A percentile compares a stretch with the other conserved stretches of the same genome.
Conservation (phyloP, 2,888 invertebrate genomes). For the Pedicia rivosa region DNA sequence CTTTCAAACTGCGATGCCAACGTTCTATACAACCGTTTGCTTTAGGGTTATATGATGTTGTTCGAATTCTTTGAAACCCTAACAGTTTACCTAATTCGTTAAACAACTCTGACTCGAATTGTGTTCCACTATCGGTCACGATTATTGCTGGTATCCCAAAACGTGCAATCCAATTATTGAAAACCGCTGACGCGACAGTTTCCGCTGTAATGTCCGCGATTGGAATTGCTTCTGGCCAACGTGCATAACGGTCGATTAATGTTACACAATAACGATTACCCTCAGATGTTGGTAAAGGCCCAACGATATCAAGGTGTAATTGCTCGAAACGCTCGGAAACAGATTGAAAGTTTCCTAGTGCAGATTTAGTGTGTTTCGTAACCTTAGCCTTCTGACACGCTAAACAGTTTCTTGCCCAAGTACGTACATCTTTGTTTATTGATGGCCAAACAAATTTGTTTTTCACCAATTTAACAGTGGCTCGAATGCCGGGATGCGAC, state of each 20-base stretch:
- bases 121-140: constrained; percentile 11
- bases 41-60: constrained; percentile 12
- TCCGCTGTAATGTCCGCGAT: constrained; percentile 7
- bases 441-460: constrained; percentile 16
- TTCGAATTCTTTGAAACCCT: constrained; percentile 9
- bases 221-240: constrained; percentile 9
- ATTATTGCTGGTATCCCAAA: constrained; percentile 11
- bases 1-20: constrained; percentile 12
- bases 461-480: constrained; percentile 10
- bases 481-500: constrained; percentile 13
- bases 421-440: constrained; percentile 12
- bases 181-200: constrained; percentile 11
- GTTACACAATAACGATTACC: constrained; percentile 1
- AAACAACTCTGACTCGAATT: constrained; percentile 11
- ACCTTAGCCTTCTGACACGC: constrained; percentile 15
- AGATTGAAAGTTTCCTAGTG: constrained; percentile 3
- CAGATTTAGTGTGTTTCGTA: constrained; percentile 11
- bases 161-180: constrained; percentile 5
- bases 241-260: constrained; percentile 5
- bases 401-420: constrained; percentile 10
- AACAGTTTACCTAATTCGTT: constrained; percentile 7
- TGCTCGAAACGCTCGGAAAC: constrained; percentile 5
- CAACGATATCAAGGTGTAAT: constrained; percentile 3
- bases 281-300: constrained; percentile 6
- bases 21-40: constrained; percentile 13